Base-by-base conservation (phyloP, 2,888 invertebrate species). In the Sarcophaga variegata region DNA sequence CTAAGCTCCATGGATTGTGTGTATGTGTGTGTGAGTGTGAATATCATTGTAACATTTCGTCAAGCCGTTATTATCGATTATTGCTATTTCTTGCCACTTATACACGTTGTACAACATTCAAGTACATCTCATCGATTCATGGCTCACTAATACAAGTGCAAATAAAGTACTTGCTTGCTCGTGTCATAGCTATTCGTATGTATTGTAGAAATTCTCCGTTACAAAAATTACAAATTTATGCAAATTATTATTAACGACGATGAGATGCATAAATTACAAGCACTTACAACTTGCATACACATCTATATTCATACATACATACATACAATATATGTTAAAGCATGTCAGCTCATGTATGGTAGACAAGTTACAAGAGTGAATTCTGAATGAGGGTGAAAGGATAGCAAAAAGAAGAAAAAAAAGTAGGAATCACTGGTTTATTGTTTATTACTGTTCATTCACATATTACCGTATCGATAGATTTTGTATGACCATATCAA, bases 181-280 rank as follows among this genome's bases (percentile, higher is more conserved):
- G 37, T 37, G 1, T 37, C 37, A 37, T 37, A 37, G 37, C 4
- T 54, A 54, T 54, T 14, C 14, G 54, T 54, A 14, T 14, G 49
- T 49, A 14, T 14, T 49, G 14, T 49, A 12, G 49, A 49, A 49
- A 10, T 49, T 14, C 4, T 54, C 14, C 14, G 12, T 54, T 54
- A 54, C 54, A 14, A 54, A 17, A 17, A 54, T 54, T 64, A 79
- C 71, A 79, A 54, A 64, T 79, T 79, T 71, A 79, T 71, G 63
- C 63, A 79, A 79, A 71, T 71, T 79, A 54, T 79, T 22, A 54
- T 63, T 71, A 20, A 64, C 54, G 63, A 71, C 54, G 54, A 54
- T 54, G 54, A 54, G 12, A 54, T 54, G 54, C 54, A 54, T 54
- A 54, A 54, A 54, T 54, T 54, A 54, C 54, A 54, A 54, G 14